Evolutionary conservation across 2,888 invertebrate genomes (phyloP).

Genomic region (Orthonevra nobilis): DNA sequence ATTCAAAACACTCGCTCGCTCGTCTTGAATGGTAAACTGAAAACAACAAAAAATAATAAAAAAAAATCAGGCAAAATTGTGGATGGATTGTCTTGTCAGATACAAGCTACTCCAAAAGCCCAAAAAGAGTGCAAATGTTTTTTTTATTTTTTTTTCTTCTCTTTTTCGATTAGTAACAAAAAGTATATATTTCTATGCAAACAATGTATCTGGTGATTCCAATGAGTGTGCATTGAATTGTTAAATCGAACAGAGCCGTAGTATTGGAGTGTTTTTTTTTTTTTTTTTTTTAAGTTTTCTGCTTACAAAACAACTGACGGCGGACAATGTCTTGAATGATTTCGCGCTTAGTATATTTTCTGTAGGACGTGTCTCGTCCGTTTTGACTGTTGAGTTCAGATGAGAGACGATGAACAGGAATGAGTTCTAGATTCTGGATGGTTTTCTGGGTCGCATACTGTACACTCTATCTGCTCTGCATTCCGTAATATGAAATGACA

Average conservation of each 20-base stretch:
- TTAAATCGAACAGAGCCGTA: conserved; percentile 16
- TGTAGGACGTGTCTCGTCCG: conserved; percentile 39
- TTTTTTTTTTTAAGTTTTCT: neutral
- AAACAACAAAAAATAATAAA: too few relatives aligned
- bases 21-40: too few relatives aligned
- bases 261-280: conserved; percentile 20
- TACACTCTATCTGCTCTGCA: neutral
- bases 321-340: conserved; percentile 20
- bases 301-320: neutral
- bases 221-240: conserved; percentile 38
- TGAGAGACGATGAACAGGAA: neutral
- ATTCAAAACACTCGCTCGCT: too few relatives aligned
- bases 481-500: conserved; percentile 50
- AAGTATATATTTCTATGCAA: conserved; percentile 44
- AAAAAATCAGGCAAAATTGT: too few relatives aligned
- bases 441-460: conserved; percentile 49
- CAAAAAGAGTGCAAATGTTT: conserved; percentile 24
- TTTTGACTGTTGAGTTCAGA: neutral
- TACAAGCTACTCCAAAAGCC: neutral
- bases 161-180: conserved; percentile 22
- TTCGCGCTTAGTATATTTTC: conserved; percentile 26
- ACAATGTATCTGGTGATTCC: conserved; percentile 55
- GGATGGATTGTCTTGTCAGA: too few relatives aligned
- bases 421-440: conserved; percentile 15
- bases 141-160: conserved; percentile 6